Base-by-base conservation (phyloP, 1,140 invertebrate species). In the Hestina assimilis region DNA sequence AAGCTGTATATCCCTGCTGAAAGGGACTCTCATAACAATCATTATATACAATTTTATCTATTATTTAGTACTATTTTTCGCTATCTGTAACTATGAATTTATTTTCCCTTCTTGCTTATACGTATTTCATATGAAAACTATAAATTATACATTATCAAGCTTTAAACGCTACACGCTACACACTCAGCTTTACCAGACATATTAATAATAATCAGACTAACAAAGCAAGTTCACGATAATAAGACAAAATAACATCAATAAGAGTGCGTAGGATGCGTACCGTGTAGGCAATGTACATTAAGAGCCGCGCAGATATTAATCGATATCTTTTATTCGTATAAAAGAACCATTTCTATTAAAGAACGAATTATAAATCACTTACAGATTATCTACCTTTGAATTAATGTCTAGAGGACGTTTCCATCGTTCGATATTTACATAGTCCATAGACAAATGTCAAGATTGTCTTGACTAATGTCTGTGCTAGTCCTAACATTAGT, bases 401-500 rank as follows among this genome's bases (percentile, higher is more conserved):
- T 48, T 12, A 48, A 48, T 48, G 46, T 31, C 20, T 35, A 20
- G 46, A 48, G 31, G 31, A 48, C 20, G 31, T 48, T 48, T 38
- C 46, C 29, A 48, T 48, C 46, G 29, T 31, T 24, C 46, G 46
- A 48, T 48, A 48, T 48, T 48, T 48, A 48, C 50, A 8, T 21
- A 42, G 50, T 24, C 41, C 28, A 29, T 26, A 41, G 50, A 52
- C 35, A 41, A 47, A 46, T 48, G 43, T 47, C 53, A 38, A 47
- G 21, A 29, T 40, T 48, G 41, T 41, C 35, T 58, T 58, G 55
- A 45, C 38, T 58, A 48, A 51, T 46, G 56, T 59, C 23, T 57
- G 46, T 50, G 42, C 31, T 35, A 33, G 42, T 47, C 57, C 50
- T 50, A 58, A 52, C 59, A 48, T 50, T 59, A 51, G 57, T 63